Evolutionary conservation across 1,140 invertebrate genomes (phyloP).

Genomic region (Pseudomyrmex sp.): DNA sequence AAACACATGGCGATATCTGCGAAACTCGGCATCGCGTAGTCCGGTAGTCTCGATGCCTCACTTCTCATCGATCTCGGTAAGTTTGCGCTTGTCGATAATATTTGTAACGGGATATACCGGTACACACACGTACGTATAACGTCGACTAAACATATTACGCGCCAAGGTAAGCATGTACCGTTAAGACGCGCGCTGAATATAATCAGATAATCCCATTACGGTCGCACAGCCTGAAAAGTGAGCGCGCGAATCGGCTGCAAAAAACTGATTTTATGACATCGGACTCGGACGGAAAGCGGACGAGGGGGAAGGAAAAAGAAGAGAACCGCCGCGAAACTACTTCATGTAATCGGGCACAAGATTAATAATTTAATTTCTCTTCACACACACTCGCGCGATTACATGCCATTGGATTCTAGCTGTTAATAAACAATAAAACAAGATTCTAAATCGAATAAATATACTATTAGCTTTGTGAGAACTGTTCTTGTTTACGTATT

Average conservation of each 20-base stretch:
- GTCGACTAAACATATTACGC: conserved; percentile 58
- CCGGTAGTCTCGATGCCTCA: conserved; percentile 39
- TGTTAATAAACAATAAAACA: not conserved
- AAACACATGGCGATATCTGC: conserved; percentile 15
- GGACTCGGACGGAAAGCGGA: too few relatives aligned
- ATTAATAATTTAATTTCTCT: not conserved
- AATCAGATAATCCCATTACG: conserved; percentile 71
- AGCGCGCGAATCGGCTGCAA: conserved; percentile 30
- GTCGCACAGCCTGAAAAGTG: conserved; percentile 43
- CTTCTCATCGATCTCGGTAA: conserved; percentile 39
- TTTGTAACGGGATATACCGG: conserved; percentile 67
- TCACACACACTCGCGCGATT: conserved; percentile 8
- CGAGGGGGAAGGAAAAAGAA: not conserved
- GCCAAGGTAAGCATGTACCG: conserved; percentile 46
- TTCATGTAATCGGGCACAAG: conserved; percentile 5
- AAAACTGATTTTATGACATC: conserved; percentile 31
- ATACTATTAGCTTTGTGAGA: not conserved
- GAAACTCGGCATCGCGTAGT: conserved; percentile 40
- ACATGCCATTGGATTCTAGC: not conserved
- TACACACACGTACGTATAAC: conserved; percentile 5
- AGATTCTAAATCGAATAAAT: not conserved
- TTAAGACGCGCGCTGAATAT: conserved; percentile 67
- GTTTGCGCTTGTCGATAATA: conserved; percentile 47
- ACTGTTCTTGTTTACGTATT: not conserved
- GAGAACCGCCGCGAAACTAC: not conserved